Evolutionary conservation across 2,113 vertebrate species (phyloP).

Genomic region (Tetrax tetrax): DNA sequence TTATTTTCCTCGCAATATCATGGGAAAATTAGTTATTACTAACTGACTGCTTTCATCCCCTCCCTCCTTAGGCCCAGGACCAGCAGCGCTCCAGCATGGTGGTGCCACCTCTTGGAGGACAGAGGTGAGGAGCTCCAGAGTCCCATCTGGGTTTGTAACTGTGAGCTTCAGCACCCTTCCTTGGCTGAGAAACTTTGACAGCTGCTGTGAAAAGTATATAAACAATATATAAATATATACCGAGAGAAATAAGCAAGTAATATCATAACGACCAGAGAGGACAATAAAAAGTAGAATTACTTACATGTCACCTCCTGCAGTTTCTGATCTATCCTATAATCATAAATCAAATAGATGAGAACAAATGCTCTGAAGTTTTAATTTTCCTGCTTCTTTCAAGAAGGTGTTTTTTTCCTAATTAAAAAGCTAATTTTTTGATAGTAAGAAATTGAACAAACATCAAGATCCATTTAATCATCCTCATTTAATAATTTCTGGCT

Average conservation of each 20-base stretch:
- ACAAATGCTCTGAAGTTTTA: background rate
- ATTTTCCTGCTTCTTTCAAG: background rate
- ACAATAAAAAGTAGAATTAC: background rate
- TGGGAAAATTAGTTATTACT: background rate
- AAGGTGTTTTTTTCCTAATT: accelerated
- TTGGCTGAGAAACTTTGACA: background rate
- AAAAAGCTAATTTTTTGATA: background rate
- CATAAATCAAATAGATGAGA: background rate
- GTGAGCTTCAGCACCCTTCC: background rate
- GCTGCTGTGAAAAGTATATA: background rate
- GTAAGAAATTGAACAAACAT: background rate
- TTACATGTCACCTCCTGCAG: background rate
- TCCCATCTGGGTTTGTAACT: background rate
- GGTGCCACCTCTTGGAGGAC: background rate
- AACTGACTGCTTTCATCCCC: background rate
- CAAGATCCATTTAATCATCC: background rate
- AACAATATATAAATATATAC: background rate
- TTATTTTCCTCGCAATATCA: background rate
- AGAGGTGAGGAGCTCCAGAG: background rate
- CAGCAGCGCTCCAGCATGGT: background rate
- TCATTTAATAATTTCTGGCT: background rate
- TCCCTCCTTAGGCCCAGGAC: background rate
- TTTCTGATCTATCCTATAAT: background rate
- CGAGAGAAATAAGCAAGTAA: background rate
- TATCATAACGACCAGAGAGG: background rate